Evolutionary conservation across 2,888 invertebrate species (phyloP).

Genomic region (Cyclophora albipunctata): DNA sequence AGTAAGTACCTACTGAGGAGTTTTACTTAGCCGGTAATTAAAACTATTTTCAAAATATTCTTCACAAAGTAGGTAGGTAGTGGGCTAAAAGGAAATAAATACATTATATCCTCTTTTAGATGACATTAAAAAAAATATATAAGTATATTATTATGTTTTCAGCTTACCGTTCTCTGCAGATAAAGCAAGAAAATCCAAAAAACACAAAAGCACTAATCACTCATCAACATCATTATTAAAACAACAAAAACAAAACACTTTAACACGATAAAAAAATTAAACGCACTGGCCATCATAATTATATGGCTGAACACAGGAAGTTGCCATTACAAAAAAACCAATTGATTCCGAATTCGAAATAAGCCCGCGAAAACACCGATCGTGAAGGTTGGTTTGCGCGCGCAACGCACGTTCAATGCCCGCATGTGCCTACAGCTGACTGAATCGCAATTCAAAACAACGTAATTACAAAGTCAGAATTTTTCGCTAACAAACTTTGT

Average conservation of each 20-base stretch:
- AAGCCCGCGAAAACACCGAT: constrained; percentile 46
- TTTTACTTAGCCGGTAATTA: too few relatives aligned
- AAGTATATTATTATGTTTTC: constrained; percentile 6
- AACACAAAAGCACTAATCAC: constrained; percentile 21
- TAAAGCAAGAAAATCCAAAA: constrained; percentile 8
- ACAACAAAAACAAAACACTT: background rate
- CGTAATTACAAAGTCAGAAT: constrained; percentile 55
- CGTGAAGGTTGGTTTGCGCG: constrained; percentile 46
- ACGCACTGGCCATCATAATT: background rate
- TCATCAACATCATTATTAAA: background rate
- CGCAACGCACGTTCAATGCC: constrained; percentile 64
- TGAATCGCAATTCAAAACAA: constrained; percentile 67
- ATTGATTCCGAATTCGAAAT: constrained; percentile 9
- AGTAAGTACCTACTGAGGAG: too few relatives aligned
- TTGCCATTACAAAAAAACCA: constrained; percentile 2
- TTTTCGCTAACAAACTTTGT: constrained; percentile 53
- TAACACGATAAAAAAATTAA: background rate
- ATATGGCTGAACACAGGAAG: background rate
- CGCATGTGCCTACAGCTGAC: constrained; percentile 70
- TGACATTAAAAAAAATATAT: background rate
- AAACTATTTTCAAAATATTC: too few relatives aligned
- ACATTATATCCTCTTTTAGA: too few relatives aligned
- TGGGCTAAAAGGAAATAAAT: too few relatives aligned
- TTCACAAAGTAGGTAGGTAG: too few relatives aligned
- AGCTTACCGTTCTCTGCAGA: constrained; percentile 1